Conservation (phyloP, 1,140 invertebrate species). For the Phthorimaea operculella region DNA sequence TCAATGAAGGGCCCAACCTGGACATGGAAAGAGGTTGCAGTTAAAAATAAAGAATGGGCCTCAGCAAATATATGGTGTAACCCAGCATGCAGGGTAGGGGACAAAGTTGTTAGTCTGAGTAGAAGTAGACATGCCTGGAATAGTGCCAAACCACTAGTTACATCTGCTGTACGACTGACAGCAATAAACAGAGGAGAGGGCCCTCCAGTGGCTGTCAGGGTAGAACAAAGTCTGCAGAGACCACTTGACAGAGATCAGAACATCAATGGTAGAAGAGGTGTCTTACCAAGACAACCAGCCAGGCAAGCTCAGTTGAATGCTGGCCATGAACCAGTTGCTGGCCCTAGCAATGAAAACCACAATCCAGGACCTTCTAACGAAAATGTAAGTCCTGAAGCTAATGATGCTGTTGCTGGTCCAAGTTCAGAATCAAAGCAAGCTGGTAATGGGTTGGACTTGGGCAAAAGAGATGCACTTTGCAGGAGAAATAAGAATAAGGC, state of each 20-base stretch:
- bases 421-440: slow-evolving; percentile 33
- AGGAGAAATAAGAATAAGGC: slow-evolving; percentile 58
- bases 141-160: slow-evolving; percentile 56
- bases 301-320: slow-evolving; percentile 22
- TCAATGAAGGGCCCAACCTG: slow-evolving; percentile 75
- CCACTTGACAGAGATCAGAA: slow-evolving; percentile 75
- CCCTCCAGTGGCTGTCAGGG: slow-evolving; percentile 48
- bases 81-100: slow-evolving; percentile 82
- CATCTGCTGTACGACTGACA: slow-evolving; percentile 57
- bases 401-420: slow-evolving; percentile 24
- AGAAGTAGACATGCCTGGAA: slow-evolving; percentile 66
- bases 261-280: slow-evolving; percentile 77
- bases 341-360: slow-evolving; percentile 48
- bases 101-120: slow-evolving; percentile 75
- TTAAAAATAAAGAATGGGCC: slow-evolving; percentile 80
- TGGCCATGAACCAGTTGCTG: slow-evolving; percentile 44
- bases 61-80: slow-evolving; percentile 92
- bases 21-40: slow-evolving; percentile 83
- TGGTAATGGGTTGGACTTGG: slow-evolving; percentile 32
- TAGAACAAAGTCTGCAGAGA: slow-evolving; percentile 58
- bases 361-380: slow-evolving; percentile 23
- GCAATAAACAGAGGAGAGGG: slow-evolving; percentile 47
- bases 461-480: slow-evolving; percentile 40
- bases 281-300: slow-evolving; percentile 58
- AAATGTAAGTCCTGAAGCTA: slow-evolving; percentile 27